These are phyloP conservation scores for Gobiocypris rarus DNA, from an alignment of 2,113 vertebrate species.

Conservation along the genomic window DNA sequence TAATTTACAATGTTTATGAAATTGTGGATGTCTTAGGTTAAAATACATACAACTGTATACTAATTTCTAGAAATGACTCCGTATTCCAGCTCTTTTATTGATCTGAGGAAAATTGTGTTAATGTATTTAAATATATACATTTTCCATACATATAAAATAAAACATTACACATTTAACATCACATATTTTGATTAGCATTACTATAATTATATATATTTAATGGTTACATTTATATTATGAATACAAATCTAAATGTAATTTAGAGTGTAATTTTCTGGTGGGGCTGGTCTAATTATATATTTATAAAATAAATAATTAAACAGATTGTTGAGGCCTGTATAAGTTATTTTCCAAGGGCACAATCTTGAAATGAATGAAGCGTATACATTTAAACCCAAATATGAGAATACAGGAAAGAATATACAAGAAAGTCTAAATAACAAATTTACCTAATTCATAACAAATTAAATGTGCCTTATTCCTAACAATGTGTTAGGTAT, in stretches of 20 bases:
- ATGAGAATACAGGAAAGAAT: background rate
- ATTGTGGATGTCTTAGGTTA: background rate
- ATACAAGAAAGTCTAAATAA: background rate
- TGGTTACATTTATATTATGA: background rate
- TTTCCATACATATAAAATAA: too few relatives aligned
- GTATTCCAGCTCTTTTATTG: background rate
- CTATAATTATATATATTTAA: background rate
- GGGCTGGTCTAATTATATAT: background rate
- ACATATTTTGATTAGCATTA: background rate
- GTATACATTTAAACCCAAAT: background rate
- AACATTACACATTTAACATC: background rate
- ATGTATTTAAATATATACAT: too few relatives aligned
- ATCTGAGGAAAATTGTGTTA: too few relatives aligned
- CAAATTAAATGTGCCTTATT: background rate
- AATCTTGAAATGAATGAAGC: background rate
- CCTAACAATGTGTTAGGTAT: background rate
- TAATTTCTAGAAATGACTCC: background rate
- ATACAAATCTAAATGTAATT: background rate
- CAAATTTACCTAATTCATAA: background rate
- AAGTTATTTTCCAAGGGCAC: background rate
- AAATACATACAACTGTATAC: background rate
- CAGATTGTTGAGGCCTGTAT: too few relatives aligned
- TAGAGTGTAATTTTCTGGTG: background rate
- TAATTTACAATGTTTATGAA: background rate
- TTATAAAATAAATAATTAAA: too few relatives aligned